A percentile compares a stretch with the other conserved stretches of the same genome.
Evolutionary conservation across 2,113 vertebrate genomes (phyloP).

Genomic region (Oophaga pumilio): DNA sequence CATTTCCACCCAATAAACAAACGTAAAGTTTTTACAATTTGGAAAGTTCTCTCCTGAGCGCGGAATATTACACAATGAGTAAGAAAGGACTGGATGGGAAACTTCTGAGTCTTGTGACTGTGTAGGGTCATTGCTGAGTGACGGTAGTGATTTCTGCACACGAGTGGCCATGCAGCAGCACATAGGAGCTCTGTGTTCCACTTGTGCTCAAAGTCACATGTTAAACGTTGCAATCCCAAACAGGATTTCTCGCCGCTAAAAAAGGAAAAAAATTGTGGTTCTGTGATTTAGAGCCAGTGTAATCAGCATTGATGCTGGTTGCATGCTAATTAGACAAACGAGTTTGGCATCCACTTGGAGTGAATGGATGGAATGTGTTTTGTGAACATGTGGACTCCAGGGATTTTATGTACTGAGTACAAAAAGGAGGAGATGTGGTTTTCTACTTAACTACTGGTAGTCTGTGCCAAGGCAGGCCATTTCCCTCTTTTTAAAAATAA

Average conservation of each 20-base stretch:
- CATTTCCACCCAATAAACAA: neutral
- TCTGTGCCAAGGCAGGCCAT: neutral
- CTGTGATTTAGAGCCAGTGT: conserved; percentile 13
- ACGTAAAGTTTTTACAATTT: neutral
- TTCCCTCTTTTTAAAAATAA: neutral
- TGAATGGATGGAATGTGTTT: conserved; percentile 35
- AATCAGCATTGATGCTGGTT: conserved; percentile 16
- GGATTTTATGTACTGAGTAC: conserved; percentile 13
- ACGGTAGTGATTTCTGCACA: neutral
- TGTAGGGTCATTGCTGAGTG: conserved; percentile 1
- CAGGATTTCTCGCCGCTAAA: neutral
- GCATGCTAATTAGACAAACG: conserved; percentile 36
- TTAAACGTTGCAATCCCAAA: neutral
- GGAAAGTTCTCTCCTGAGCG: conserved; percentile 20
- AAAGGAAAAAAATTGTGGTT: neutral
- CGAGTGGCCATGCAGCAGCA: neutral
- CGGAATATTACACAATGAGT: conserved; percentile 4
- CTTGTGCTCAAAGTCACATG: neutral
- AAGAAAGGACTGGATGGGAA: conserved; percentile 9
- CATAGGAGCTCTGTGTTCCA: neutral
- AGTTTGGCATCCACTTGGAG: conserved; percentile 17
- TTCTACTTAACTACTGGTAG: conserved; percentile 29
- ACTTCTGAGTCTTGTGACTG: neutral
- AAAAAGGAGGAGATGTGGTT: conserved; percentile 11
- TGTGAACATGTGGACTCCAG: neutral